These are phyloP conservation scores for Notarius quadriscutis DNA, from an alignment of 2,113 vertebrate genomes.

Conservation along the genomic window DNA sequence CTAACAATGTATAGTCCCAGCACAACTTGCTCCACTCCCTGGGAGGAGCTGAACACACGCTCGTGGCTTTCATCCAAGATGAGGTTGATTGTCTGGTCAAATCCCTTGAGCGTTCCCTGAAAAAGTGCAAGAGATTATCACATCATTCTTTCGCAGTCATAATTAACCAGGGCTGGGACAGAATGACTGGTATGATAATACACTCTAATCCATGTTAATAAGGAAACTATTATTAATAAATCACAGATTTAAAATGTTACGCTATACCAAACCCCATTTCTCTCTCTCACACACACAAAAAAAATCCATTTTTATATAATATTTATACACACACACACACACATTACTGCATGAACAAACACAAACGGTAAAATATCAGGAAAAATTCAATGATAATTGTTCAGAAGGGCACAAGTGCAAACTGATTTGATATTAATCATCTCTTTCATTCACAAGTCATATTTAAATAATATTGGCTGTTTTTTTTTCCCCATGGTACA, in stretches of 20 bases:
- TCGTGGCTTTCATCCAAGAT: constrained; percentile 99
- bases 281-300: no score
- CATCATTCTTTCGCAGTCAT: background rate
- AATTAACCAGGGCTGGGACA: background rate
- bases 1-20: constrained; percentile 95
- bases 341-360: no score
- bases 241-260: background rate
- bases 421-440: background rate
- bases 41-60: constrained; percentile 96
- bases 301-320: no score
- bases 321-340: no score
- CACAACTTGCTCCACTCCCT: constrained; percentile 98
- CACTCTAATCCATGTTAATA: background rate
- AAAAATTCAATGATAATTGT: no score
- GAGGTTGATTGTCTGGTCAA: constrained; percentile 98
- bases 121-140: constrained; percentile 1
- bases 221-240: background rate
- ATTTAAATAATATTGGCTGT: background rate
- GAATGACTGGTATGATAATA: constrained; percentile 3
- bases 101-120: constrained; percentile 95
- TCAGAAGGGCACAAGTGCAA: no score
- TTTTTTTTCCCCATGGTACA: no score
- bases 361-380: no score
- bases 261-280: background rate
- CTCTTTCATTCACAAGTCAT: background rate